Conservation (phyloP, 23 tunicate genomes). For the Diplosoma virens region DNA sequence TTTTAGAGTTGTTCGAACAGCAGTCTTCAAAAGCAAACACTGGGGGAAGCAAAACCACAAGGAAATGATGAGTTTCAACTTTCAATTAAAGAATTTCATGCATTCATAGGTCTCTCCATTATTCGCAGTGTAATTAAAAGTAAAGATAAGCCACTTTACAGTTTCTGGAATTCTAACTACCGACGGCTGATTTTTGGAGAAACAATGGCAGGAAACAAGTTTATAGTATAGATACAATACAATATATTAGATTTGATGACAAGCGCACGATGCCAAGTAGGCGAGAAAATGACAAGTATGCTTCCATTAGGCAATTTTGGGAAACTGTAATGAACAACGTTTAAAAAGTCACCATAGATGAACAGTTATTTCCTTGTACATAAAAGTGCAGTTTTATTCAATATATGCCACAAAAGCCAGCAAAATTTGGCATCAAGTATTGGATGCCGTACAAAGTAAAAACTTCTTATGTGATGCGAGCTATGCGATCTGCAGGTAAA, state of each 20-base stretch:
- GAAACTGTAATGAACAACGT: conserved; percentile 15
- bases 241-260: conserved; percentile 19
- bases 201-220: conserved; percentile 13
- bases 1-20: conserved; percentile 12
- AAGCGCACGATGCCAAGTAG: conserved; percentile 15
- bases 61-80: conserved; percentile 16
- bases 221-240: background rate
- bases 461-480: background rate
- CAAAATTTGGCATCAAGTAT: conserved; percentile 21
- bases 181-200: background rate
- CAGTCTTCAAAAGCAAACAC: conserved; percentile 7
- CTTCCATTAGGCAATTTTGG: conserved; percentile 7
- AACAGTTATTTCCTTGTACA: conserved; percentile 18
- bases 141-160: conserved; percentile 14
- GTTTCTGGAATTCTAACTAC: conserved; percentile 14
- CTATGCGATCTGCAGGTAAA: conserved; percentile 10
- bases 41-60: background rate
- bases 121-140: conserved; percentile 16
- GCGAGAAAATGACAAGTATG: conserved; percentile 20
- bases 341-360: conserved; percentile 13
- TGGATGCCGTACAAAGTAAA: conserved; percentile 12
- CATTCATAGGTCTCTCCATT: conserved; percentile 18
- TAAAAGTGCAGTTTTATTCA: conserved; percentile 1
- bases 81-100: conserved; percentile 1
- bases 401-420: background rate